A percentile compares a stretch with the other conserved stretches of the same genome.
Conservation (phyloP, 2,113 vertebrate genomes). For the Spilogale gracilis region DNA sequence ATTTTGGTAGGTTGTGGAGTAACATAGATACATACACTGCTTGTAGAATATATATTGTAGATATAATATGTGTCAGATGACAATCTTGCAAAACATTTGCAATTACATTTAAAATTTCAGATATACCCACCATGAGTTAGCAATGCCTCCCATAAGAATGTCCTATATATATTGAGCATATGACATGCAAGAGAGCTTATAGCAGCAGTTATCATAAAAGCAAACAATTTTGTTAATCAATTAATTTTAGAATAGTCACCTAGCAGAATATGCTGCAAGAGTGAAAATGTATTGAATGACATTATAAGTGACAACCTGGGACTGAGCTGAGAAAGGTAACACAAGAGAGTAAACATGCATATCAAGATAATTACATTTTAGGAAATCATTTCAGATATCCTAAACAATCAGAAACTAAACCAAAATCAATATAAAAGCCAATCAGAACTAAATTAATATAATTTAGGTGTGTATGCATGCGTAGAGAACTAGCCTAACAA, state of each 20-base stretch:
- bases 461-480: neutral
- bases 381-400: neutral
- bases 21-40: neutral
- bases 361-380: neutral
- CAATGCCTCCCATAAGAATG: neutral
- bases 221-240: neutral
- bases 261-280: neutral
- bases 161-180: neutral
- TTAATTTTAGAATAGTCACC: neutral
- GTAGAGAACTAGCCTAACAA: neutral
- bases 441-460: neutral
- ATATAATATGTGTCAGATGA: neutral
- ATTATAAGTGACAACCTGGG: neutral
- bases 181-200: neutral
- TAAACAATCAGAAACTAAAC: too few species aligned
- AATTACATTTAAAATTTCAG: neutral
- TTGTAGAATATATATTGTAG: neutral
- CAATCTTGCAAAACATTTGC: neutral
- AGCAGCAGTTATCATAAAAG: neutral
- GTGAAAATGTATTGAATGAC: neutral
- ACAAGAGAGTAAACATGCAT: neutral
- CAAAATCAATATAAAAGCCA: neutral
- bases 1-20: neutral
- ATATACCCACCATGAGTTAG: neutral
- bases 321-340: neutral